Conservation (phyloP, 2,113 vertebrate genomes). For the Pica pica region DNA sequence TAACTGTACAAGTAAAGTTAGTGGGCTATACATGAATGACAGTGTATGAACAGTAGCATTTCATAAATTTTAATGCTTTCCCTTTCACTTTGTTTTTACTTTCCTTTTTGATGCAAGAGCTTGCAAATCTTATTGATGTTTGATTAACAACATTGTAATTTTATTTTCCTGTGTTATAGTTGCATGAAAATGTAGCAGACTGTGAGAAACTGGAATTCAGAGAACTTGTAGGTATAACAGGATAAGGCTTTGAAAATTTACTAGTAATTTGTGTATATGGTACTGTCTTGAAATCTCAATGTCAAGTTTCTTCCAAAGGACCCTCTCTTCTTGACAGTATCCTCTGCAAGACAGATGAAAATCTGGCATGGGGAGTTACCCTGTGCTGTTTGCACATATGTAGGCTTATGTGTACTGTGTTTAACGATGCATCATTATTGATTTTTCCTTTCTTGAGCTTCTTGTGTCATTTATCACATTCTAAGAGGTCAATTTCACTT, state of each 20-base stretch:
- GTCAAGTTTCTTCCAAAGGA: not conserved
- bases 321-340: not conserved
- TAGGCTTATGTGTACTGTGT: not conserved
- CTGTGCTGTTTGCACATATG: not conserved
- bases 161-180: not conserved
- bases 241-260: not conserved
- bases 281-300: not conserved
- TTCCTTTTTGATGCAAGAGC: not conserved
- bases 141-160: not conserved
- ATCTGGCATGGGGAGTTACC: not conserved
- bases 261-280: not conserved
- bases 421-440: not conserved
- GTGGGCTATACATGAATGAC: not conserved
- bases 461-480: not conserved
- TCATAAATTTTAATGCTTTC: not conserved
- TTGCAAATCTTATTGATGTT: not conserved
- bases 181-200: not conserved
- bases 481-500: not conserved
- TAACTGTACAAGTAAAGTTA: not conserved
- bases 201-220: not conserved
- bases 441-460: not conserved
- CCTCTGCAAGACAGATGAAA: not conserved
- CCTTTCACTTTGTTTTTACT: not conserved
- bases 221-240: not conserved
- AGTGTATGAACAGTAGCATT: not conserved